A percentile compares a stretch with the other conserved stretches of the same genome.
Conservation (phyloP, 2,888 invertebrate genomes). For the Ectobius pallidus region DNA sequence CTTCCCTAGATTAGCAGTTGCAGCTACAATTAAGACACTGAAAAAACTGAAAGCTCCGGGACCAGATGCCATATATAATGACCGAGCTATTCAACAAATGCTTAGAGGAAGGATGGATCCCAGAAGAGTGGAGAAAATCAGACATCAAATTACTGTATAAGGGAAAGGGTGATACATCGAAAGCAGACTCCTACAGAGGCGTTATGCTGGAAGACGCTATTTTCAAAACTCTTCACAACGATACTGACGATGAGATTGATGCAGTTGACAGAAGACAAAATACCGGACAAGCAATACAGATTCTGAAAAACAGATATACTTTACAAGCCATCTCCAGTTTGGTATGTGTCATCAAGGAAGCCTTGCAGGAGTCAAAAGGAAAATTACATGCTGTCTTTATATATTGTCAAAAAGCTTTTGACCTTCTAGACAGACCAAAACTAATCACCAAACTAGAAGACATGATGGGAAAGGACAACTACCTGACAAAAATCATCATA, state of each 20-base stretch:
- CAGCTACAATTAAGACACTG: slow-evolving; percentile 8
- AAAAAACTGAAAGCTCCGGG: slow-evolving; percentile 14
- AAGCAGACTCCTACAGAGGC: neutral
- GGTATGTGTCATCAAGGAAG: neutral
- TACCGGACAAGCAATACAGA: neutral
- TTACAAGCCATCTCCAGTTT: neutral
- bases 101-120: neutral
- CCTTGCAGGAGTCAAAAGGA: neutral
- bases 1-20: neutral
- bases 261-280: neutral
- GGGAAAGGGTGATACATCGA: neutral
- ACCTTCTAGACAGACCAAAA: neutral
- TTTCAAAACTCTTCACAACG: neutral
- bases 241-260: neutral
- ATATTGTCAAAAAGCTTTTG: neutral
- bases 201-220: neutral
- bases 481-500: neutral
- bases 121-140: neutral
- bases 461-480: neutral
- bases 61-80: neutral
- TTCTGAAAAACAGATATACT: too few relatives aligned
- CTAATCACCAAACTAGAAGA: neutral
- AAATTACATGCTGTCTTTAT: neutral
- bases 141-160: neutral
- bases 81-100: neutral